phyloP scores from a whole-genome alignment of 2,113 vertebrate species.

The Psettodes erumei region DNA sequence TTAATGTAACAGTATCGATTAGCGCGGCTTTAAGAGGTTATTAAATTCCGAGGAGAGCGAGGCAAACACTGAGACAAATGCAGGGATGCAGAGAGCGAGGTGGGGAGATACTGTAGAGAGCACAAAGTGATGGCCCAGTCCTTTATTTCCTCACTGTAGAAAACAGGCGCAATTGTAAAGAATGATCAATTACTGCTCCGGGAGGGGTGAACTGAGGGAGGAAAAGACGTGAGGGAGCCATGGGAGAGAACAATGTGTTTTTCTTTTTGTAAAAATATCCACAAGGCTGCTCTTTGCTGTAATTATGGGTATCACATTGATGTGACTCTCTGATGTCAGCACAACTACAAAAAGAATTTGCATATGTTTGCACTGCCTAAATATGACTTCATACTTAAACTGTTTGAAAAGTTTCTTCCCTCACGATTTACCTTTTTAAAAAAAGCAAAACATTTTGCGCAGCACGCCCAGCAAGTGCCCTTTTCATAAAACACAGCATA shows the following conservation, averaged over 20 bases:
- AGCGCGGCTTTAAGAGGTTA: not conserved
- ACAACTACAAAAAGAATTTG: not conserved
- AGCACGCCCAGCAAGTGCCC: not conserved
- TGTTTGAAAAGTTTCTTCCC: conserved; percentile 1
- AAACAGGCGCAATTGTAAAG: conserved; percentile 24
- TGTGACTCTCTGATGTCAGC: conserved; percentile 10
- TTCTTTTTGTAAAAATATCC: conserved; percentile 15
- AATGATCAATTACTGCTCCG: conserved; percentile 35
- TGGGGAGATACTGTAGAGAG: not conserved
- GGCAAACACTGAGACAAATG: not conserved
- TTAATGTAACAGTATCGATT: not conserved
- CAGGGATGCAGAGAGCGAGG: not conserved
- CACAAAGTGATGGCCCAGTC: conserved; percentile 11
- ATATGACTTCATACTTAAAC: not conserved
- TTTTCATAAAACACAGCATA: conserved; percentile 14
- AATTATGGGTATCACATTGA: conserved; percentile 12
- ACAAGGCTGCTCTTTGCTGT: conserved; percentile 1
- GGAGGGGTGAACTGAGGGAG: not conserved
- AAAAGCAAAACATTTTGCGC: not conserved
- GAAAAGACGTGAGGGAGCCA: not conserved
- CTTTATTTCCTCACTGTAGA: conserved; percentile 33
- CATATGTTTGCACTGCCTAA: not conserved
- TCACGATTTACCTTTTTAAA: not conserved
- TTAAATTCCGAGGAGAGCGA: not conserved
- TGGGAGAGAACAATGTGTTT: conserved; percentile 16